Evolutionary conservation across 2,888 invertebrate species (phyloP), one percentile per base, ranked within the genome.

Genomic region (Laspeyria flexula): DNA sequence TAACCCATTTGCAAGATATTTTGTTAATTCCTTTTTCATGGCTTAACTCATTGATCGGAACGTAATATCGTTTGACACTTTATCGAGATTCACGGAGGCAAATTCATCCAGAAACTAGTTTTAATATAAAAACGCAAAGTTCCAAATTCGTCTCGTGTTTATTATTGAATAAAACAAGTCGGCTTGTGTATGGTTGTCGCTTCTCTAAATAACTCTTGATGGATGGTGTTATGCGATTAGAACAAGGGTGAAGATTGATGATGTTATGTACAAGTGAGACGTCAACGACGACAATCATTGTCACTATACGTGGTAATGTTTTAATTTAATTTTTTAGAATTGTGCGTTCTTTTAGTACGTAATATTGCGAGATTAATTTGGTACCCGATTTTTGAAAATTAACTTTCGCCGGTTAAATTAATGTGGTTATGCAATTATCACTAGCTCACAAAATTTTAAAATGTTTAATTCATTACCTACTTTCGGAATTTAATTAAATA

Each of bases 211-310:
- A 79, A 73, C 72, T 50, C 51, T 75, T 81, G 83, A 90, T 89
- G 85, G 84, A 90, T 90, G 88, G 79, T 83, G 75, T 72, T 60
- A 71, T 75, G 65, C 71, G 75, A 82, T 85, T 77, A 75, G 78
- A 81, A 82, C 80, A 75, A 77, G 88, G 88, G 89, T 65, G 83
- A 77, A 81, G 83, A 83, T 83, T 79, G 76, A 83, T 83, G 73
- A 65, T 68, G 40, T 3, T 48, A n/a, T n/a, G n/a, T n/a, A 44
- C 35, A 53, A 68, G 53, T 63, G 63, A 60, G 61, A 65, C 55
- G 52, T 64, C n/a, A n/a, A n/a, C n/a, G n/a, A n/a, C n/a, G n/a
- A 59, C 54, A 55, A 77, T 75, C 70, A 73, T 75, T 77, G 79
- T 75, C 78, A 71, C 44, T 7, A 44, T 31, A 33, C 9, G 23